phyloP scores from a whole-genome alignment of 2,797 vertebrate species.

The Macropus fuliginosus region DNA sequence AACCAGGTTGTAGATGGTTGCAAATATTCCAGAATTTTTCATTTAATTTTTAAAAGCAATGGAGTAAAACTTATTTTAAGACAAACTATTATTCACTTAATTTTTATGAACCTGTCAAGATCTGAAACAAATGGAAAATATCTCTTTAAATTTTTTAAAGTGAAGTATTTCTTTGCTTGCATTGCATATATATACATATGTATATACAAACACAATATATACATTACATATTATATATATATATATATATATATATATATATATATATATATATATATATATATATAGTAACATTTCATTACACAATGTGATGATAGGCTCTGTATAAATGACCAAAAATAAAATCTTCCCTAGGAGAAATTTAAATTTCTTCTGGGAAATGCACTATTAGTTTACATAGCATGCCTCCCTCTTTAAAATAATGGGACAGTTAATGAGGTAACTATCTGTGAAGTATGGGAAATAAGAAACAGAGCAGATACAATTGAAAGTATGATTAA shows the following conservation, averaged over 20 bases:
- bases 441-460: constrained; percentile 58
- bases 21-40: neutral
- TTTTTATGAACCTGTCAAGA: constrained; percentile 8
- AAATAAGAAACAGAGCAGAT: constrained; percentile 7
- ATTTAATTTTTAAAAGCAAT: neutral
- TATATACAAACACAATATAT: constrained; percentile 31
- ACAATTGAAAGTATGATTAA: constrained; percentile 40
- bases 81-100: neutral
- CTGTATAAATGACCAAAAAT: constrained; percentile 73
- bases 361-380: constrained; percentile 74
- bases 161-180: constrained; percentile 58
- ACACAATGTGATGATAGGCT: constrained; percentile 72
- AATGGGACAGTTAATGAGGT: constrained; percentile 70
- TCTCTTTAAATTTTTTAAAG: constrained; percentile 66
- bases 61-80: neutral
- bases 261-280: constrained; percentile 47
- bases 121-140: constrained; percentile 55
- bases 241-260: constrained; percentile 39
- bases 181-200: constrained; percentile 53
- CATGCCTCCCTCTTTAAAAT: constrained; percentile 47
- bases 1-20: neutral
- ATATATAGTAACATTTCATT: constrained; percentile 71
- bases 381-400: constrained; percentile 68
- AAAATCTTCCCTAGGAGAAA: constrained; percentile 62
- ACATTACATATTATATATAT: too few species aligned